phyloP scores from a whole-genome alignment of 2,797 vertebrate species.

The Xerus rutilus region DNA sequence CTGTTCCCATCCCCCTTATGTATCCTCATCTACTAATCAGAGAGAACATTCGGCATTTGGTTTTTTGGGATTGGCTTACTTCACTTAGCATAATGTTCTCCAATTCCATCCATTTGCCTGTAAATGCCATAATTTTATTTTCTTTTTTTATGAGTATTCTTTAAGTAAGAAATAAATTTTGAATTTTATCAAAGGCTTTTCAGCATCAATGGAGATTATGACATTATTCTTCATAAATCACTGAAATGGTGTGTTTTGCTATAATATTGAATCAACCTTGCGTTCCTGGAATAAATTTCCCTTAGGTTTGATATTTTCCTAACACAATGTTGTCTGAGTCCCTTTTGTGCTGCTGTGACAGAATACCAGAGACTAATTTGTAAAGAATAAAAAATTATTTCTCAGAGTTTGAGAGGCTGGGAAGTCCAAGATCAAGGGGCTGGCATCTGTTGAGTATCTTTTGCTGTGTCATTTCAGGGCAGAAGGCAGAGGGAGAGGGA shows the following conservation, averaged over 20 bases:
- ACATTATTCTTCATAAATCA: not conserved
- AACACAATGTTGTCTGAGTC: not conserved
- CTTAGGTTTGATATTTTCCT: not conserved
- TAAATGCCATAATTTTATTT: too few relatives aligned
- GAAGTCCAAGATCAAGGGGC: not conserved
- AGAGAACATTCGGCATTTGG: too few relatives aligned
- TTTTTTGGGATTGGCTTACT: too few relatives aligned
- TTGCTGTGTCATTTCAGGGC: not conserved
- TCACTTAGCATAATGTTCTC: too few relatives aligned
- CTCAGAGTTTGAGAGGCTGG: not conserved
- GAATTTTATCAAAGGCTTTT: constrained; percentile 14
- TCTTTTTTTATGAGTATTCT: not conserved
- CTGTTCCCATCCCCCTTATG: too few relatives aligned
- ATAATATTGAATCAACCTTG: not conserved
- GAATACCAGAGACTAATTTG: not conserved
- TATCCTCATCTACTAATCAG: too few relatives aligned
- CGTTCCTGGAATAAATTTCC: not conserved
- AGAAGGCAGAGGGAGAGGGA: not conserved
- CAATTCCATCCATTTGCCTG: too few relatives aligned
- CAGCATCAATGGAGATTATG: not conserved
- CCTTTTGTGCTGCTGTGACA: not conserved
- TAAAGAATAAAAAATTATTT: not conserved
- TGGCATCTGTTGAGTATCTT: not conserved
- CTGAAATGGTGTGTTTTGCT: not conserved
- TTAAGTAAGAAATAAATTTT: constrained; percentile 31